Conservation (phyloP, 2,888 invertebrate genomes). For the Drosophila austrosaltans region DNA sequence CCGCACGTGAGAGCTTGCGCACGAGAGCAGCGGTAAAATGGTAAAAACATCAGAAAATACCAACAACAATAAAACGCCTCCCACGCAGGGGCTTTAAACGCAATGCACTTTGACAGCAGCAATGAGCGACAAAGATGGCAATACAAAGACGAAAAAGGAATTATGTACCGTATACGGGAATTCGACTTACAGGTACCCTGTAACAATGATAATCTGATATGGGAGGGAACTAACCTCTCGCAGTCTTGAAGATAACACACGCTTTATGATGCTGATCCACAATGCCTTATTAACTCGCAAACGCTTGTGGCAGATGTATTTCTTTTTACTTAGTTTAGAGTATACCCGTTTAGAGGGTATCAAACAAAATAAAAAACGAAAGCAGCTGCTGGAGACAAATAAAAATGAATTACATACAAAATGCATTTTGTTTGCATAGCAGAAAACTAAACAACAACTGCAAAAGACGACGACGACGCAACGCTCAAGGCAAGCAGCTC, state of each 20-base stretch:
- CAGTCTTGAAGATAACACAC: too few species aligned
- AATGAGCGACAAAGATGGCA: constrained; percentile 15
- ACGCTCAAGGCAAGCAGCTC: constrained; percentile 65
- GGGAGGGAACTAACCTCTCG: too few species aligned
- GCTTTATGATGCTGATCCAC: too few species aligned
- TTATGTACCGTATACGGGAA: neutral
- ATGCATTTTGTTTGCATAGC: constrained; percentile 61
- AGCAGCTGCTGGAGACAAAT: constrained; percentile 45
- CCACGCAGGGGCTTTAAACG: constrained; percentile 64
- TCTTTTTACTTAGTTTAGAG: neutral
- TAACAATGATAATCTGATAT: neutral
- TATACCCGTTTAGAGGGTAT: constrained; percentile 25
- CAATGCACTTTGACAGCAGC: constrained; percentile 70
- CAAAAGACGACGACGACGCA: constrained; percentile 58
- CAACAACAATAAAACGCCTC: constrained; percentile 36
- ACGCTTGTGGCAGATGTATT: too few species aligned
- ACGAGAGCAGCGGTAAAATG: constrained; percentile 50
- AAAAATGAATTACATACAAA: constrained; percentile 51
- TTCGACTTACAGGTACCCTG: neutral
- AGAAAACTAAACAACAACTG: constrained; percentile 61
- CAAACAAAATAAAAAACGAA: constrained; percentile 36
- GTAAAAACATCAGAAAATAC: constrained; percentile 7
- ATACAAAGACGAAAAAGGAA: neutral
- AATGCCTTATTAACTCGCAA: too few species aligned
- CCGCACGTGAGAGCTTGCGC: constrained; percentile 58